A percentile compares a stretch with the other conserved stretches of the same genome.
These are phyloP conservation scores for Meriones unguiculatus DNA, from an alignment of 2,113 vertebrate genomes.

Conservation along the genomic window DNA sequence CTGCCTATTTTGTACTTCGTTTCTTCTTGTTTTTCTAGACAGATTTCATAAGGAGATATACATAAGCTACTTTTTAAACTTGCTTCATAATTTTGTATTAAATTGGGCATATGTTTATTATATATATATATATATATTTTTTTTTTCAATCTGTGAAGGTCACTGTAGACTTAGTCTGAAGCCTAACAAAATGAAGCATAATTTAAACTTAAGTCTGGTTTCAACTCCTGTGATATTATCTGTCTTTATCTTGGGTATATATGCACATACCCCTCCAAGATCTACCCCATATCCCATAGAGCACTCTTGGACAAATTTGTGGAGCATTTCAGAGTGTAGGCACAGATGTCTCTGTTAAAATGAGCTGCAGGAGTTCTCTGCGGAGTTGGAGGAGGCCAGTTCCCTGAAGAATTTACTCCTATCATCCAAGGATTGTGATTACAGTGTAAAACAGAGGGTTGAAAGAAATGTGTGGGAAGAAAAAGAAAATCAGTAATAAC, in stretches of 20 bases:
- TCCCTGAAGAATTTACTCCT: slow-evolving; percentile 44
- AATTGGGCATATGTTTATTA: neutral
- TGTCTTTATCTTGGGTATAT: neutral
- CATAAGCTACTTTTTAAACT: neutral
- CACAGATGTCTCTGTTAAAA: slow-evolving; percentile 55
- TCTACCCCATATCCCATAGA: neutral
- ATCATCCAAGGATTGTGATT: neutral
- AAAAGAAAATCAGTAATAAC: slow-evolving; percentile 18
- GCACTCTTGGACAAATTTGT: neutral
- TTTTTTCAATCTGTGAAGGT: neutral
- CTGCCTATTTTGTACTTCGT: neutral
- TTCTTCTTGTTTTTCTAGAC: neutral
- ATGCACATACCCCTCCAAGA: neutral
- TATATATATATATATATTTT: neutral
- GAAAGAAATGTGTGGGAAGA: slow-evolving; percentile 43
- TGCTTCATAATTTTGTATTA: neutral
- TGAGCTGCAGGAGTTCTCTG: neutral
- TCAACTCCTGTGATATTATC: neutral
- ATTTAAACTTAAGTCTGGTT: neutral
- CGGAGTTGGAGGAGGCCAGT: neutral
- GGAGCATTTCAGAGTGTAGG: neutral
- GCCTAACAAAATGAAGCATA: neutral
- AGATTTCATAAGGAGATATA: neutral
- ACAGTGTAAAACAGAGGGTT: neutral
- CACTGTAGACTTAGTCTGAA: neutral